phyloP scores from a whole-genome alignment of 2,797 vertebrate species.

The Pantherophis alleghaniensis region DNA sequence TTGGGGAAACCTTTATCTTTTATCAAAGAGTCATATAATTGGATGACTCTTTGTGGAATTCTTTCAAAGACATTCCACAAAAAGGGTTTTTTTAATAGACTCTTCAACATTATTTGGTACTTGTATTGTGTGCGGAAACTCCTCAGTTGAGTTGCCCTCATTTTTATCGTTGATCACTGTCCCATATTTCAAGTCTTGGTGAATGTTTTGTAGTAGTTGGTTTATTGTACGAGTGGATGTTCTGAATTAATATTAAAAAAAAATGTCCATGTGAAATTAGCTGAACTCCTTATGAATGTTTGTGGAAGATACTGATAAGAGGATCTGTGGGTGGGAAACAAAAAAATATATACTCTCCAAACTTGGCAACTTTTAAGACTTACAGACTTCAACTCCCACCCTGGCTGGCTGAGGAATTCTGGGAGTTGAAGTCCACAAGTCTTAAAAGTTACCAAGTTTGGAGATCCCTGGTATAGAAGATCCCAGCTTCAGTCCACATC shows the following conservation, averaged over 20 bases:
- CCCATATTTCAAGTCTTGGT: neutral
- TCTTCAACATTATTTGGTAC: neutral
- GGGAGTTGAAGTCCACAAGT: neutral
- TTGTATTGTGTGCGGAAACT: neutral
- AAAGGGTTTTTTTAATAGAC: neutral
- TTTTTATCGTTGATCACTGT: neutral
- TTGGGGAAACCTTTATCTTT: neutral
- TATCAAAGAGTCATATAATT: neutral
- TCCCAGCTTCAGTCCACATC: neutral
- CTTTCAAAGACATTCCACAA: neutral
- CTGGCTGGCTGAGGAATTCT: neutral
- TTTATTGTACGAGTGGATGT: neutral
- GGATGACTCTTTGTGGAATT: neutral
- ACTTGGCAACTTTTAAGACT: neutral
- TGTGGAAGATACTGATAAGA: neutral
- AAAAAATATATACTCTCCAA: neutral
- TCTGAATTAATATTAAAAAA: neutral
- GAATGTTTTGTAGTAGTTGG: neutral
- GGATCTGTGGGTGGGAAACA: neutral
- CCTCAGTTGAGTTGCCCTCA: neutral
- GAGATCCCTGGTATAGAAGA: neutral
- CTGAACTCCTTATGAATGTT: too few species aligned
- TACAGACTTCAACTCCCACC: neutral
- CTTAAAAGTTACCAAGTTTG: neutral
- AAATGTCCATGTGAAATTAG: neutral